Percentiles rank a stretch among this genome's conserved stretches.
Evolutionary conservation across 2,888 invertebrate genomes (phyloP).

Genomic region (Minunthozetes semirufus): DNA sequence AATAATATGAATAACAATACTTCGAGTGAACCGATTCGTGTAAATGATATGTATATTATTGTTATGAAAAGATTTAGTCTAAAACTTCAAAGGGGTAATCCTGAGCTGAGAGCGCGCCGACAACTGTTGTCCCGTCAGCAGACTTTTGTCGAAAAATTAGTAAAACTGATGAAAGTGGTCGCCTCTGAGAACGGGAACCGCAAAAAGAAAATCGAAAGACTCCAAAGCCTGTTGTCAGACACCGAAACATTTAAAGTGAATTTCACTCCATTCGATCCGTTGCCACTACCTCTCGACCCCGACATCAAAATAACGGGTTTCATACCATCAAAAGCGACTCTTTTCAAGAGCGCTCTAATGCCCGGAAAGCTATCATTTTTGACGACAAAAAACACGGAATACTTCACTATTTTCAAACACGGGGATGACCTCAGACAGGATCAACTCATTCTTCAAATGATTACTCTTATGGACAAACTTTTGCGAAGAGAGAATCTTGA

Average conservation of each 20-base stretch:
- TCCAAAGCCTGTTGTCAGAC: constrained; percentile 74
- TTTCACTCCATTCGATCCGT: constrained; percentile 80
- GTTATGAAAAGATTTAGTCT: constrained; percentile 79
- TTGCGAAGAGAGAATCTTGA: constrained; percentile 90
- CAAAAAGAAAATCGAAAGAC: constrained; percentile 79
- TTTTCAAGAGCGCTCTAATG: constrained; percentile 95
- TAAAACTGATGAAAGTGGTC: constrained; percentile 76
- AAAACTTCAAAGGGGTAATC: constrained; percentile 53
- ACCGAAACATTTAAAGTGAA: constrained; percentile 64
- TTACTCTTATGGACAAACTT: constrained; percentile 91
- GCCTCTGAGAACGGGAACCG: constrained; percentile 84
- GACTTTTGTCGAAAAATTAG: constrained; percentile 81
- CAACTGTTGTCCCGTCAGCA: constrained; percentile 75
- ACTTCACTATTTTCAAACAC: constrained; percentile 93
- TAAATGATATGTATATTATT: constrained; percentile 75
- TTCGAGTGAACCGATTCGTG: constrained; percentile 51
- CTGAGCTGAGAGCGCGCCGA: constrained; percentile 52
- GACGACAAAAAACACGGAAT: constrained; percentile 65
- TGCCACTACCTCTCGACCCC: constrained; percentile 92
- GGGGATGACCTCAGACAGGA: constrained; percentile 97
- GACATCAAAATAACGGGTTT: constrained; percentile 79
- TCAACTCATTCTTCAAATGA: constrained; percentile 94
- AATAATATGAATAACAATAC: neutral
- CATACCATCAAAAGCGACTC: constrained; percentile 74
- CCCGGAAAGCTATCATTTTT: constrained; percentile 84